Base-by-base conservation (phyloP, 2,797 vertebrate species). In the Phoeniculus purpureus region DNA sequence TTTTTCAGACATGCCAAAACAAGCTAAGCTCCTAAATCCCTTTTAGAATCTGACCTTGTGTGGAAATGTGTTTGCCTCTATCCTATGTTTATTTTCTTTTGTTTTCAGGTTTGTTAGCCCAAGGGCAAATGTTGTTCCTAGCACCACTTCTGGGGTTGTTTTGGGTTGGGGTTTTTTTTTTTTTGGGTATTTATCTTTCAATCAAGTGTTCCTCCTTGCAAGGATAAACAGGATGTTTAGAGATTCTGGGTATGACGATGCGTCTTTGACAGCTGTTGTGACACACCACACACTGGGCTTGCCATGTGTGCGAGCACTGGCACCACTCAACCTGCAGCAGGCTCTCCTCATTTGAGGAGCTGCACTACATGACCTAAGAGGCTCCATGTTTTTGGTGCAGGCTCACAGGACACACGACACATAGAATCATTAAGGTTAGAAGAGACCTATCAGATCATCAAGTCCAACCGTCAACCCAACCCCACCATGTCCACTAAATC, bases 211-310 rank as follows among this genome's bases (percentile, higher is more conserved):
- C 92, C 66, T 91, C 87, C 91, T 95, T 87, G 89, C 79, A 94
- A 84, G 79, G 75, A 96, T 87, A 92, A 96, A 96, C 94, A 96
- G 95, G 94, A 96, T 94, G 91, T 93, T 95, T 95, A 92, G 90
- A 84, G 92, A 82, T 85, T 94, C 73, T 58, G 81, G 76, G 91
- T 96, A 95, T 90, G 93, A 94, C 2, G 40, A 96, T 70, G 82
- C 89, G 91, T 72, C 70, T 91, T 89, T 87, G 87, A 89, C 93
- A 96, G 88, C 73, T 91, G 78, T 94, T 91, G 85, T 89, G 90
- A 96, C 92, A 94, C 85, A 84, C 86, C 82, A 88, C 92, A 91
- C 87, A 64, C 93, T 84, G 62, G 86, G 70, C 58, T 83, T 81
- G 79, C 93, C 95, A 87, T 90, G 82, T 72, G 64, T 79, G 67